Evolutionary conservation across 37 sponge, comb jelly and placozoan genomes (phyloP).

Genomic region (Geodia barretti): DNA sequence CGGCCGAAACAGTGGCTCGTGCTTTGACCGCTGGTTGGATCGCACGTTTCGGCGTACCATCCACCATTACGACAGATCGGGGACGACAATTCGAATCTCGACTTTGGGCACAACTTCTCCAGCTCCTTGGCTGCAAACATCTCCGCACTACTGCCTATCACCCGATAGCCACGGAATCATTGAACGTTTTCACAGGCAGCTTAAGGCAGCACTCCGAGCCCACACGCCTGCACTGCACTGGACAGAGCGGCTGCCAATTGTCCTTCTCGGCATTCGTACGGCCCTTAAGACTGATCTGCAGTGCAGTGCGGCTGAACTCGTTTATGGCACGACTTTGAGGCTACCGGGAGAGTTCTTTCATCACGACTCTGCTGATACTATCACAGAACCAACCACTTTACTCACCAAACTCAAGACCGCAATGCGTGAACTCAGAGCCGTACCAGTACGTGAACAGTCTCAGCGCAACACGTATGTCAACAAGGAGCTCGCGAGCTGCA

Average conservation of each 20-base stretch:
- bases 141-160: constrained; percentile 52
- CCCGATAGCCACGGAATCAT: constrained; percentile 43
- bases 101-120: constrained; percentile 20
- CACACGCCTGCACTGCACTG: constrained; percentile 5
- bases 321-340: constrained; percentile 51
- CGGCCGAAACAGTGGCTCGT: constrained; percentile 7
- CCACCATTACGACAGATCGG: constrained; percentile 57
- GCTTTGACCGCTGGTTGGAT: constrained; percentile 5
- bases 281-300: constrained; percentile 31
- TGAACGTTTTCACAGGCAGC: constrained; percentile 45
- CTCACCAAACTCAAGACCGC: no score
- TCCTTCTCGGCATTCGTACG: constrained; percentile 51
- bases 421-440: no score
- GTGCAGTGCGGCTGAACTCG: constrained; percentile 56
- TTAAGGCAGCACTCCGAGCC: constrained; percentile 46
- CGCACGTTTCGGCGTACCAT: constrained; percentile 16
- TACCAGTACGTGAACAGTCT: neutral
- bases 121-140: constrained; percentile 20
- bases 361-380: no score
- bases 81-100: constrained; percentile 53
- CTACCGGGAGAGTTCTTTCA: constrained; percentile 63
- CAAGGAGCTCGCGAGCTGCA: constrained; percentile 4
- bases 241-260: constrained; percentile 41
- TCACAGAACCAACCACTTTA: no score
- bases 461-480: neutral